These are phyloP conservation scores for Salvelinus fontinalis DNA, from an alignment of 2,113 vertebrate genomes.

Conservation along the genomic window DNA sequence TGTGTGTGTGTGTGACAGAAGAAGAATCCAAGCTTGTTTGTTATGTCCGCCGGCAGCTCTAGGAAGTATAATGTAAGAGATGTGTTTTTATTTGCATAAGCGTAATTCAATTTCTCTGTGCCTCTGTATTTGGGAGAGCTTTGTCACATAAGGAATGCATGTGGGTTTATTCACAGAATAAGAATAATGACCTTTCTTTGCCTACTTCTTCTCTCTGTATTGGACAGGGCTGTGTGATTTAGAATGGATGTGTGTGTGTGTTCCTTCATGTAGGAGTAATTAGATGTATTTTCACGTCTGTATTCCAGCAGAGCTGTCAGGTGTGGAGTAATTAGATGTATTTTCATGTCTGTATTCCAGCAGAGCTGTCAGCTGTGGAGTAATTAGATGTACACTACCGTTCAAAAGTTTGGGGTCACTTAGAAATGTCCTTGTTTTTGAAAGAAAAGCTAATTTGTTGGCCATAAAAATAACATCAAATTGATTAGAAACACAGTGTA, in stretches of 20 bases:
- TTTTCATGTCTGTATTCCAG: too few species aligned
- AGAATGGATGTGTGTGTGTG: not conserved
- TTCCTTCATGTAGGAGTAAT: not conserved
- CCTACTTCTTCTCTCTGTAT: not conserved
- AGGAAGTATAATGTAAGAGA: not conserved
- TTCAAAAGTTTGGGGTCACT: too few species aligned
- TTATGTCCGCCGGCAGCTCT: not conserved
- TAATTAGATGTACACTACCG: too few species aligned
- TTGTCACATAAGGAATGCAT: not conserved
- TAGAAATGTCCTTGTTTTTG: too few species aligned
- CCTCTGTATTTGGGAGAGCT: not conserved
- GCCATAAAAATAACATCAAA: too few species aligned
- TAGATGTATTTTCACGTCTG: not conserved
- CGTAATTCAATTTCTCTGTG: not conserved
- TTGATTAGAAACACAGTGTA: too few species aligned
- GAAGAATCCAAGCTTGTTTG: not conserved
- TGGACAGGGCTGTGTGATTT: not conserved
- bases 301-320: not conserved
- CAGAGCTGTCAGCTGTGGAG: too few species aligned
- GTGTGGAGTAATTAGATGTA: too few species aligned
- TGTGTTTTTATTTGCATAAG: conserved; percentile 1
- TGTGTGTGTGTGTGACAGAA: not conserved
- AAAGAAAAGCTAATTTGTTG: too few species aligned
- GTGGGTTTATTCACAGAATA: not conserved
- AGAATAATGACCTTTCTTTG: not conserved